These are phyloP conservation scores for Leptoclinus maculatus DNA, from an alignment of 2,797 vertebrate genomes.

Conservation along the genomic window DNA sequence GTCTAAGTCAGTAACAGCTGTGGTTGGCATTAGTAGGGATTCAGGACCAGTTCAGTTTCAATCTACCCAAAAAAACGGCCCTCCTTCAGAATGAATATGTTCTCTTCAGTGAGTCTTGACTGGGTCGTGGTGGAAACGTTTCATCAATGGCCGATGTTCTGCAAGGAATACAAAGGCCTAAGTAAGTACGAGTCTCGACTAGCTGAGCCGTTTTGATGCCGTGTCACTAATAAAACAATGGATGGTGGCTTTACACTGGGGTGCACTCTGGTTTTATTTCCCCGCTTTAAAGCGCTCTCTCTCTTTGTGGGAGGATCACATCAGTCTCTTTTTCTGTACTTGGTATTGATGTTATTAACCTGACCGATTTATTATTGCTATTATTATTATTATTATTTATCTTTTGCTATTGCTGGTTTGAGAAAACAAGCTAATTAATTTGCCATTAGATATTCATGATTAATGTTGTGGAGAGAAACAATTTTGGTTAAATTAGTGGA, in stretches of 20 bases:
- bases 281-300: constrained; percentile 43
- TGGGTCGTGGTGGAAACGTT: background rate
- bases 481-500: constrained; percentile 74
- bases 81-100: constrained; percentile 27
- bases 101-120: constrained; percentile 34
- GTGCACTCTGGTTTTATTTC: constrained; percentile 43
- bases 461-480: constrained; percentile 76
- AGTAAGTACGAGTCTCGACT: background rate
- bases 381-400: constrained; percentile 75
- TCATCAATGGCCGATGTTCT: background rate
- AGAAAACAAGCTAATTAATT: constrained; percentile 72
- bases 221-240: constrained; percentile 33
- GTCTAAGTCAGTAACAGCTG: constrained; percentile 38
- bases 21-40: constrained; percentile 33
- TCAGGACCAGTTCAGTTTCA: constrained; percentile 31
- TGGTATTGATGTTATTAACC: constrained; percentile 80
- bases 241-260: constrained; percentile 53
- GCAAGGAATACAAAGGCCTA: background rate
- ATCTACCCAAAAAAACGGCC: constrained; percentile 25
- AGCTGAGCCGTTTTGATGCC: constrained; percentile 40
- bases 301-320: constrained; percentile 60
- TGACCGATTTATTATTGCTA: constrained; percentile 74
- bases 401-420: constrained; percentile 83
- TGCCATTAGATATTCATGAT: constrained; percentile 74
- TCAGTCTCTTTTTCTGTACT: constrained; percentile 73